Evolutionary conservation across 2,113 vertebrate genomes (phyloP).

Genomic region (Tursiops truncatus): DNA sequence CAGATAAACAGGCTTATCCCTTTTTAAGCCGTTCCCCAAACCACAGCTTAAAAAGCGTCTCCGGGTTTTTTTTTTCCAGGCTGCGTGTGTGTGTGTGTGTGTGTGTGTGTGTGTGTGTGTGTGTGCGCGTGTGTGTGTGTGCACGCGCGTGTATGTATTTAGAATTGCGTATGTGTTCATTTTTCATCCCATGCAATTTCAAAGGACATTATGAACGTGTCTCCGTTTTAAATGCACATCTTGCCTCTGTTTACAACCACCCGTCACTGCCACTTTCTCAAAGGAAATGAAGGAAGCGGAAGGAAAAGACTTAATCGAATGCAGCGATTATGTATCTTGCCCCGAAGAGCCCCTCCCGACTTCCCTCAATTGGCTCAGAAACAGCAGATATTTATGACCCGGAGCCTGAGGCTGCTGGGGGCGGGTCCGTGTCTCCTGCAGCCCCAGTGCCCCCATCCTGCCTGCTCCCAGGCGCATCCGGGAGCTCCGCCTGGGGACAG

Average conservation of each 20-base stretch:
- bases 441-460: not conserved
- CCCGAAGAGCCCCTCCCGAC: not conserved
- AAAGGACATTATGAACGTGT: not conserved
- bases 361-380: not conserved
- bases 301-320: not conserved
- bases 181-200: not conserved
- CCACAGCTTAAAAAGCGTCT: not conserved
- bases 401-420: not conserved
- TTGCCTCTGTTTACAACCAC: not conserved
- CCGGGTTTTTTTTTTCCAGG: not conserved
- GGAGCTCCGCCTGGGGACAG: not conserved
- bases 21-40: not conserved
- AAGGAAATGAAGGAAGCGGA: not conserved
- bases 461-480: not conserved
- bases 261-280: not conserved
- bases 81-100: no score
- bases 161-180: not conserved
- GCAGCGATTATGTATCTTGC: not conserved
- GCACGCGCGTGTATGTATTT: not conserved
- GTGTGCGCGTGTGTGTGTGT: fast-evolving
- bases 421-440: fast-evolving
- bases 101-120: fast-evolving
- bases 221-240: not conserved
- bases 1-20: fast-evolving
- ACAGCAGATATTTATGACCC: not conserved